Percentiles rank a stretch among this genome's conserved stretches.
phyloP scores from a whole-genome alignment of 2,113 vertebrate genomes.

The Syngnathus scovelli region DNA sequence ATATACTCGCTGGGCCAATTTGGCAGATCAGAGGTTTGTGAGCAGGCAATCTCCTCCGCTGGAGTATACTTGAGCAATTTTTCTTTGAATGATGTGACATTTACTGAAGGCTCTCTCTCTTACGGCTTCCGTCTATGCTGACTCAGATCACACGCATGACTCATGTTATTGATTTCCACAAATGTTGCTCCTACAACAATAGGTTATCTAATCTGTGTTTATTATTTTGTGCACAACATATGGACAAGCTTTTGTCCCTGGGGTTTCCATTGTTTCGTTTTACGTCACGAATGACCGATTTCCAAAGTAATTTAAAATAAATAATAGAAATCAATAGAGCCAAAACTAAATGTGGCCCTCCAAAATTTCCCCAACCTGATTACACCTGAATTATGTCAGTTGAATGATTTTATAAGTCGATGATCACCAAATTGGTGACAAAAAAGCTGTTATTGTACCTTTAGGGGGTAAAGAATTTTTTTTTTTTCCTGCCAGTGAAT shows the following conservation, averaged over 20 bases:
- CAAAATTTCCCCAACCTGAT: not conserved
- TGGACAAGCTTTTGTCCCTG: not conserved
- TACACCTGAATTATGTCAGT: not conserved
- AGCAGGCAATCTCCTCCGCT: constrained; percentile 22
- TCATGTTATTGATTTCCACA: constrained; percentile 40
- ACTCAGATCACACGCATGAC: constrained; percentile 43
- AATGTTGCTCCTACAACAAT: constrained; percentile 20
- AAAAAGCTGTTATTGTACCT: not conserved
- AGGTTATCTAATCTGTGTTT: constrained; percentile 7
- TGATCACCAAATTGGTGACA: not conserved
- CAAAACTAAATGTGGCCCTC: not conserved
- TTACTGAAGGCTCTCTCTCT: constrained; percentile 26
- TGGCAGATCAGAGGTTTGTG: constrained; percentile 17
- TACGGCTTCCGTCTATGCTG: constrained; percentile 22
- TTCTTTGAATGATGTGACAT: constrained; percentile 26
- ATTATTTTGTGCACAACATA: not conserved
- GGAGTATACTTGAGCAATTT: constrained; percentile 22
- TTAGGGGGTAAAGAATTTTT: not conserved
- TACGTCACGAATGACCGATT: not conserved
- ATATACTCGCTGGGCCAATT: constrained; percentile 14
- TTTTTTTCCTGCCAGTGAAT: not conserved
- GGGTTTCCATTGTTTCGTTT: not conserved
- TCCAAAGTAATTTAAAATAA: not conserved
- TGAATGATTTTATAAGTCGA: not conserved
- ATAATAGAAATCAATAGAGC: not conserved